These are phyloP conservation scores for Smittia sp. DNA, from an alignment of 2,888 invertebrate species.

Conservation along the genomic window DNA sequence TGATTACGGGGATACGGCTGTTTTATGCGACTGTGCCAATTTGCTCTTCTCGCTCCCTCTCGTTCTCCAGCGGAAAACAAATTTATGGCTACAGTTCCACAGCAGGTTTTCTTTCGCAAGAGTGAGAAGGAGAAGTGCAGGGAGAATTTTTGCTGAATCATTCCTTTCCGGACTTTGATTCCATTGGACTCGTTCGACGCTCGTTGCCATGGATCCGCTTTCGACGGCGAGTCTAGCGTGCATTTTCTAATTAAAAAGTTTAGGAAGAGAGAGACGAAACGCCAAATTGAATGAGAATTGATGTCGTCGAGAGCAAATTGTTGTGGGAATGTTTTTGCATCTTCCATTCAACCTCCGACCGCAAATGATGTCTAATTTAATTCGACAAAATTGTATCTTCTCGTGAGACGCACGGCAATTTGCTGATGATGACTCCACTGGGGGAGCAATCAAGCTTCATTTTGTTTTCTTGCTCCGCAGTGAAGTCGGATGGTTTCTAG, in stretches of 20 bases:
- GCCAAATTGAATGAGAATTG: constrained; percentile 19
- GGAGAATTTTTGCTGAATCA: not conserved
- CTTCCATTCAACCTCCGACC: constrained; percentile 5
- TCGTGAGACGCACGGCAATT: constrained; percentile 23
- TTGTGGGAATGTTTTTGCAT: constrained; percentile 25
- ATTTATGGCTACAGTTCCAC: constrained; percentile 16
- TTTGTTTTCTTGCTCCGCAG: not conserved
- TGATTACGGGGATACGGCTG: constrained; percentile 13
- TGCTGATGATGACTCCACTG: constrained; percentile 4
- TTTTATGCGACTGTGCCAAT: constrained; percentile 23
- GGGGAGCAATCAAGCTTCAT: not conserved
- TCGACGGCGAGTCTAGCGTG: constrained; percentile 10
- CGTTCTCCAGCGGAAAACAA: not conserved
- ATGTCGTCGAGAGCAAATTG: constrained; percentile 34
- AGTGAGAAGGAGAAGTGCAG: not conserved
- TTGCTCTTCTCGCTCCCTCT: not conserved
- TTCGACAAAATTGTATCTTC: constrained; percentile 28
- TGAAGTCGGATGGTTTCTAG: not conserved
- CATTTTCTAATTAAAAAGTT: not conserved
- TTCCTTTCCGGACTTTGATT: constrained; percentile 4
- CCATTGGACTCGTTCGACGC: not conserved
- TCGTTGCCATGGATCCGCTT: not conserved
- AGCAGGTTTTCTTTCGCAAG: not conserved
- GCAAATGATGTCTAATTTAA: constrained; percentile 14
- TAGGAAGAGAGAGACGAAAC: not conserved